phyloP scores from a whole-genome alignment of 2,113 vertebrate genomes.

The Gallinago paraguaiae region DNA sequence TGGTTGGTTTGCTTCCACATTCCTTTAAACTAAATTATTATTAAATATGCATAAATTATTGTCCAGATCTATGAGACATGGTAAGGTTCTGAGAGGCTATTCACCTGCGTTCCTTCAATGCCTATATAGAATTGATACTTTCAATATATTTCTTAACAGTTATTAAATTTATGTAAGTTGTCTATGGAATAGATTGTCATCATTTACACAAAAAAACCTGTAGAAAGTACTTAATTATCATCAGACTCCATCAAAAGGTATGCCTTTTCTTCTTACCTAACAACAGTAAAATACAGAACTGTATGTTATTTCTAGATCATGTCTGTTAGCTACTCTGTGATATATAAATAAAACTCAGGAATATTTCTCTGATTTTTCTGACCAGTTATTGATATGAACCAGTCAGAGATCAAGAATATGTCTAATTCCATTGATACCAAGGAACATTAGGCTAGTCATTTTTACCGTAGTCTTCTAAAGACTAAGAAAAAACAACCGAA shows the following conservation, averaged over 20 bases:
- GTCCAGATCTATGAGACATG: neutral
- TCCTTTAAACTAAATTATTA: neutral
- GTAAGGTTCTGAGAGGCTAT: neutral
- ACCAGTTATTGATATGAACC: neutral
- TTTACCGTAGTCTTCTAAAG: neutral
- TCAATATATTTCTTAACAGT: neutral
- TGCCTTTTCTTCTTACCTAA: neutral
- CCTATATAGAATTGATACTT: neutral
- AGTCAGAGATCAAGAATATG: neutral
- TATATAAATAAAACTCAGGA: neutral
- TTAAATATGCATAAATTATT: neutral
- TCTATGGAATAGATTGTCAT: neutral
- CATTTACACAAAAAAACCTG: neutral
- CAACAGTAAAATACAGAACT: neutral
- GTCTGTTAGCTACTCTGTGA: neutral
- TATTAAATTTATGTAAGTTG: neutral
- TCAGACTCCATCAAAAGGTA: neutral
- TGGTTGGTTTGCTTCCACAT: neutral
- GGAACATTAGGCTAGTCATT: neutral
- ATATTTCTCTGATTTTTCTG: neutral
- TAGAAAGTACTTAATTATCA: neutral
- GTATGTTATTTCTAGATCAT: neutral
- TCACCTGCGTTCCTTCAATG: neutral
- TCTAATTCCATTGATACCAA: neutral
- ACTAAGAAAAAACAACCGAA: neutral